Percentiles rank a stretch among this genome's conserved stretches.
phyloP scores from a whole-genome alignment of 2,888 invertebrate genomes.

The Hydroisotoma schaefferi region DNA sequence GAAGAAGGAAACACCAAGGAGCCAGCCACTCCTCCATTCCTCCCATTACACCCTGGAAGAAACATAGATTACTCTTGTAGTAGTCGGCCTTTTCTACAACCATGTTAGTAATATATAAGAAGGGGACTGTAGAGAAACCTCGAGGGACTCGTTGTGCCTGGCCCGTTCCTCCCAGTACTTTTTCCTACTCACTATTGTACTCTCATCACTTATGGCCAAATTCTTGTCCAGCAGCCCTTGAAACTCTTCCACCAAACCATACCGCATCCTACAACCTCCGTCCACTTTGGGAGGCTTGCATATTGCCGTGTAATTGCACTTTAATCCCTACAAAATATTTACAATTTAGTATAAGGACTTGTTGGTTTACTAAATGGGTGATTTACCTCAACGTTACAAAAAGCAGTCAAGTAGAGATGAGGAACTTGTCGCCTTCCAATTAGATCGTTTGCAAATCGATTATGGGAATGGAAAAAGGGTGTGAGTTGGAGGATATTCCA shows the following conservation, averaged over 20 bases:
- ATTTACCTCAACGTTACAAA: conserved; percentile 29
- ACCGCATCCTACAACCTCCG: conserved; percentile 21
- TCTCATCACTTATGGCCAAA: conserved; percentile 37
- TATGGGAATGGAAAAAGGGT: conserved; percentile 25
- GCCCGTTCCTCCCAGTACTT: conserved; percentile 42
- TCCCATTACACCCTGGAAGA: conserved; percentile 25
- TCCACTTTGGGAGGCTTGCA: conserved; percentile 25
- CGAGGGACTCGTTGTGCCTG: conserved; percentile 36
- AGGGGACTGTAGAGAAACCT: conserved; percentile 7
- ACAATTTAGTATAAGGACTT: not conserved
- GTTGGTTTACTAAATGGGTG: not conserved
- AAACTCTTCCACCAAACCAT: conserved; percentile 38
- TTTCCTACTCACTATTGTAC: conserved; percentile 24
- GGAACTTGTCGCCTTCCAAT: conserved; percentile 25
- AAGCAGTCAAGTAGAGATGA: conserved; percentile 34
- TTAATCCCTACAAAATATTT: conserved; percentile 10
- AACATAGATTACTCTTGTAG: not conserved
- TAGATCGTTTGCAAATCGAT: conserved; percentile 33
- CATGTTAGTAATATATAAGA: not conserved
- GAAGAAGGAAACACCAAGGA: conserved; percentile 41
- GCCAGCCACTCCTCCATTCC: conserved; percentile 44
- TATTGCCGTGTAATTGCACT: conserved; percentile 24
- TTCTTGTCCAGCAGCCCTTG: conserved; percentile 37
- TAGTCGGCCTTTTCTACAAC: not conserved
- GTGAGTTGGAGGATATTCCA: conserved; percentile 45